Conservation (phyloP, 2,113 vertebrate species). For the Halcyon malimbica region DNA sequence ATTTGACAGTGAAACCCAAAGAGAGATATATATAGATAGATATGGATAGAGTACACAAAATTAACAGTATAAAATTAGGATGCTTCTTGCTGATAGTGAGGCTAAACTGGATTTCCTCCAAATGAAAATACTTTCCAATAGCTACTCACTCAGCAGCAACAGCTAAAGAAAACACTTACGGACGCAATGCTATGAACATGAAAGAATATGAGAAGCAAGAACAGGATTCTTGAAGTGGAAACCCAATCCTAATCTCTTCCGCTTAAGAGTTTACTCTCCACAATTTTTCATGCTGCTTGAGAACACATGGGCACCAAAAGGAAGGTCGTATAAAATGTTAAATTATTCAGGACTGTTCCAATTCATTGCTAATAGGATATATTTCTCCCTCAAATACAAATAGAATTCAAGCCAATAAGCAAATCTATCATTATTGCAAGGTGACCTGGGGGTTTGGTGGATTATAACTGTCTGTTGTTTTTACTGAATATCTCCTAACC, state of each 20-base stretch:
- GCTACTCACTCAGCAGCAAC: not conserved
- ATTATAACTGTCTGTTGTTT: not conserved
- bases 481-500: not conserved
- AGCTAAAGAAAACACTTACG: not conserved
- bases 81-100: not conserved
- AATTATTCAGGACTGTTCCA: not conserved
- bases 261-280: not conserved
- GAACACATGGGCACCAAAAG: not conserved
- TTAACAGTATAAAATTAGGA: not conserved
- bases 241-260: not conserved
- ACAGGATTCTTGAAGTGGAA: not conserved
- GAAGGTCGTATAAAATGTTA: not conserved
- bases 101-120: not conserved
- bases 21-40: not conserved
- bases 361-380: not conserved
- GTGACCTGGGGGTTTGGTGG: not conserved
- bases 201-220: not conserved
- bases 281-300: not conserved
- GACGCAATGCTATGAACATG: not conserved
- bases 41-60: not conserved
- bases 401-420: not conserved
- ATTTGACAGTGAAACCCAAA: not conserved
- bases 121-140: not conserved
- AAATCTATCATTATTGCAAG: not conserved
- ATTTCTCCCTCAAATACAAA: not conserved